Evolutionary conservation across 2,113 vertebrate species (phyloP), one percentile per base, ranked within the genome.

Genomic region (Corydoras sp.): DNA sequence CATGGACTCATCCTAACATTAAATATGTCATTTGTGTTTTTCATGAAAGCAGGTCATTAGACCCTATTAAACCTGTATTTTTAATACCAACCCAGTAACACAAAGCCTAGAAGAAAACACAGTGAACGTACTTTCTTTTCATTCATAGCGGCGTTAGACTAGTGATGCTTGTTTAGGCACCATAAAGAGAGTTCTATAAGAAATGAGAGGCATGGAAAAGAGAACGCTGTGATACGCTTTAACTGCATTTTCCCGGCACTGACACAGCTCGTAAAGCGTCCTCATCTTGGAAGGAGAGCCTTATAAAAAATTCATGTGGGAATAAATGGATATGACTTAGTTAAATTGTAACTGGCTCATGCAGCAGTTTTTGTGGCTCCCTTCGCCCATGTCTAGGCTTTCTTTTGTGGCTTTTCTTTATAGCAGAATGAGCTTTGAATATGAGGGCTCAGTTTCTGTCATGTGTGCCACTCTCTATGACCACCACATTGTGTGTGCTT

Each of bases 241-340:
- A 81, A 65, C 77, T 69, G 62, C 72, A 81, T 69, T 77, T 81
- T 79, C 77, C 71, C 60, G 3, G 60, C 29, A 15, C 62, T 30
- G 65, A 56, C 58, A 3, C 72, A 74, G 72, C 77, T 76, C 69
- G 59, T 73, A 74, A 62, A 84, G 67, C 35, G 3, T 53, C 55
- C 49, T 56, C 62, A 61, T 77, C 62, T 64, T 69, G 74, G 72
- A 73, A 73, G 62, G 73, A 48, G 65, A 62, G 71, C 60, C 70
- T 75, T 48, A 24, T 73, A 70, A 80, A 84, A 85, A 77, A 68
- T 71, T 35, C 6, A 61, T 73, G 71, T 56, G 73, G 81, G 76
- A 81, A 58, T 70, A 72, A 80, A 76, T 76, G 24, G 24, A 53
- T 68, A 60, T 51, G 71, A 71, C 61, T 76, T 15, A 55, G 59